Conservation (phyloP, 2,888 invertebrate genomes). For the Lasioglossum calceatum region DNA sequence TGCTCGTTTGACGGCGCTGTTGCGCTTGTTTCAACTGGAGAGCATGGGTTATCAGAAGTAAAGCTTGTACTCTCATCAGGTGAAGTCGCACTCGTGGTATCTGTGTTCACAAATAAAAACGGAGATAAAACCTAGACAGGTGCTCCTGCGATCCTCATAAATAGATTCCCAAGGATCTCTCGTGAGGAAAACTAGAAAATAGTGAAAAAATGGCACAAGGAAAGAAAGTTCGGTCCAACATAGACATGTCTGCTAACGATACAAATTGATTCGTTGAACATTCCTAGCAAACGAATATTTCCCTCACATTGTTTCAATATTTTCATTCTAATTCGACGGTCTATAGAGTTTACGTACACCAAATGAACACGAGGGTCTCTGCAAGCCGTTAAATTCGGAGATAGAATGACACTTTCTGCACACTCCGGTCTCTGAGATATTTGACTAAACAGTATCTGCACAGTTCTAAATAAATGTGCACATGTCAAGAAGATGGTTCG, state of each 20-base stretch:
- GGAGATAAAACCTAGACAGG: conserved; percentile 19
- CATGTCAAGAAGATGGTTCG: background rate
- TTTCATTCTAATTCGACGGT: conserved; percentile 17
- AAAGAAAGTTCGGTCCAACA: conserved; percentile 17
- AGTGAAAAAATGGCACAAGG: conserved; percentile 22
- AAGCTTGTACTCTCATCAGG: conserved; percentile 70
- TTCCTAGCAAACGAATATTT: background rate
- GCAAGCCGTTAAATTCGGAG: background rate
- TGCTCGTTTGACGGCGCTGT: conserved; percentile 65
- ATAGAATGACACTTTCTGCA: conserved; percentile 8
- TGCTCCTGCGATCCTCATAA: conserved; percentile 10
- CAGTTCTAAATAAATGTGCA: conserved; percentile 16
- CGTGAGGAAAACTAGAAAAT: background rate
- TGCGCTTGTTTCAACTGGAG: conserved; percentile 72
- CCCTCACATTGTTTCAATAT: conserved; percentile 12
- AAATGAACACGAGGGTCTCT: background rate
- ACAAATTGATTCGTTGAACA: conserved; percentile 3
- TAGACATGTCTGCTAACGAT: background rate
- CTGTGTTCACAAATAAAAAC: conserved; percentile 60
- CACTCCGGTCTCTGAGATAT: conserved; percentile 5
- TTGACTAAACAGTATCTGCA: conserved; percentile 32
- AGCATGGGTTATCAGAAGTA: conserved; percentile 71
- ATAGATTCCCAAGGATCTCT: background rate
- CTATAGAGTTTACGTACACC: conserved; percentile 21
- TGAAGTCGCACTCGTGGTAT: conserved; percentile 71